Evolutionary conservation across 2,113 vertebrate species (phyloP), one percentile per base, ranked within the genome.

Genomic region (Perca schrenkii): DNA sequence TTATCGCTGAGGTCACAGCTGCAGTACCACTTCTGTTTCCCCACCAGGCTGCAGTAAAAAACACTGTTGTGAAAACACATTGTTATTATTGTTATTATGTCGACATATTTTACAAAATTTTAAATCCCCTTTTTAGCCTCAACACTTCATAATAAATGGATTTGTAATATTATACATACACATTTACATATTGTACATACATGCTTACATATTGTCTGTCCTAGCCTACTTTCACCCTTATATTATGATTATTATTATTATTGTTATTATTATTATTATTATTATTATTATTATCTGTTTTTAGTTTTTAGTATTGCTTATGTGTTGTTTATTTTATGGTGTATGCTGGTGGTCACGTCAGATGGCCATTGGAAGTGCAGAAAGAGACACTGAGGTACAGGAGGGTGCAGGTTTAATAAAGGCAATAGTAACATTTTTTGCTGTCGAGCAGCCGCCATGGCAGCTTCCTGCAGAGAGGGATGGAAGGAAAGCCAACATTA

Each of bases 1-100:
- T 88, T 74, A 74, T 79, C 34, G 69, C 75, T 7, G 72, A 79
- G 79, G 83, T 90, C 86, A 87, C 74, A 64, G 81, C 78, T 77
- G 71, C 50, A 57, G 65, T 40, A 4, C 31, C 8, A 15, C 43
- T 25, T 61, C 70, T 75, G 31, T 70, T 15, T 68, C 52, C 54
- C 22, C 22, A 52, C 36, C 34, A 6, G 28, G 63, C 65, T 57
- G 58, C 46, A 70, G 58, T 43, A 43, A 43, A 49, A 21, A 25
- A 50, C 25, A 50, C 36, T 71, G 64, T 49, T 52, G 8, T n/a
- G 13, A 25, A 80, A 60, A 54, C 31, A 50, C 34, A 56, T 79
- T 17, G 28, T 28, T 28, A 28, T 28, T 28, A 28, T 86, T 85
- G 43, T 25, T 68, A 72, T 83, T 50, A 81, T 68, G 19, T 67